Evolutionary conservation across 2,888 invertebrate genomes (phyloP).

Genomic region (Mimachlamys varia): DNA sequence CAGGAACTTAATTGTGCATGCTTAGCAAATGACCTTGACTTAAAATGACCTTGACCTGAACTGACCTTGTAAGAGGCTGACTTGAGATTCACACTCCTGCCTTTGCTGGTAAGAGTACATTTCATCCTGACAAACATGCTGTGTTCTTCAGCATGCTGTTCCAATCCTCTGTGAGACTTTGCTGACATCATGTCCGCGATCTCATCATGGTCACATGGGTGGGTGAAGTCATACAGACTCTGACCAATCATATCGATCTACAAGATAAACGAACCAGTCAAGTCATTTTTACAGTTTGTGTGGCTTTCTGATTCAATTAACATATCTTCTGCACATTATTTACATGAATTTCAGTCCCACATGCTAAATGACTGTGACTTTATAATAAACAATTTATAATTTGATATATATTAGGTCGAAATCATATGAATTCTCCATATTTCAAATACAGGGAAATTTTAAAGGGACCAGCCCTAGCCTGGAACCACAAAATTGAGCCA

Average conservation of each 20-base stretch:
- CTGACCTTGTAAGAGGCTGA: slow-evolving; percentile 96
- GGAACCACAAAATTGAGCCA: too few relatives aligned
- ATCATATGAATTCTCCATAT: too few relatives aligned
- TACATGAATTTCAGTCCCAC: too few relatives aligned
- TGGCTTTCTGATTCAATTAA: too few relatives aligned
- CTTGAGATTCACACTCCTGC: slow-evolving; percentile 96
- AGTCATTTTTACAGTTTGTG: not conserved
- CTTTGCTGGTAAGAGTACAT: slow-evolving; percentile 96
- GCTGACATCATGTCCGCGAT: slow-evolving; percentile 85
- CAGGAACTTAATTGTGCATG: too few relatives aligned
- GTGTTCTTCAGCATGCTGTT: slow-evolving; percentile 70
- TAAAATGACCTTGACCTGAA: not conserved
- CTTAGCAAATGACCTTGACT: not conserved
- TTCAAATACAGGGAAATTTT: too few relatives aligned
- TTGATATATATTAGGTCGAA: too few relatives aligned
- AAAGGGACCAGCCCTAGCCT: too few relatives aligned
- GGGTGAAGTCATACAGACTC: slow-evolving; percentile 95
- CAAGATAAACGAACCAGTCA: slow-evolving; percentile 57
- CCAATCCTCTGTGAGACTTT: slow-evolving; percentile 68
- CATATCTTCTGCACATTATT: too few relatives aligned
- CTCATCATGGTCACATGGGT: slow-evolving; percentile 97
- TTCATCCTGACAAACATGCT: slow-evolving; percentile 92
- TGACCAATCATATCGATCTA: slow-evolving; percentile 98
- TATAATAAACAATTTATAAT: too few relatives aligned
- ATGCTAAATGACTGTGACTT: too few relatives aligned